These are phyloP conservation scores for Rhizoglyphus robini DNA, from an alignment of 1,140 invertebrate genomes.

Conservation along the genomic window DNA sequence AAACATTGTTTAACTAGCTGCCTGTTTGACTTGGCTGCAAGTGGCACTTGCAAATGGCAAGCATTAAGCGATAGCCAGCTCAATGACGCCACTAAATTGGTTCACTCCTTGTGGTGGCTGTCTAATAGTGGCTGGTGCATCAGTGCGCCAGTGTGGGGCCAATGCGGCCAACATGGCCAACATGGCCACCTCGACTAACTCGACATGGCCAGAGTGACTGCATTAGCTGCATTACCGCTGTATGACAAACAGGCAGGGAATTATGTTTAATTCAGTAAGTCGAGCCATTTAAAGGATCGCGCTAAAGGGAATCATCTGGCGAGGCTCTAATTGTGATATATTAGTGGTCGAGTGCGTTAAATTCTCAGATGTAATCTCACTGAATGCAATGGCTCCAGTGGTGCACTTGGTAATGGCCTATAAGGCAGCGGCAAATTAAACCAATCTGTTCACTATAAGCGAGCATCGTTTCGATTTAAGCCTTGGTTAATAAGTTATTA, in stretches of 20 bases:
- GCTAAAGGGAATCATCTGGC: background rate
- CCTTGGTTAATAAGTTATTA: too few relatives aligned
- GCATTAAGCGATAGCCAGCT: background rate
- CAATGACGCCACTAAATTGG: background rate
- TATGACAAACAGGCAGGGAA: background rate
- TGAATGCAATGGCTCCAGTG: too few relatives aligned
- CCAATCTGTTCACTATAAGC: too few relatives aligned
- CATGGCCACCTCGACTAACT: background rate
- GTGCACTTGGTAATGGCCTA: too few relatives aligned
- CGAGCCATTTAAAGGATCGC: background rate
- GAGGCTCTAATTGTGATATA: too few relatives aligned
- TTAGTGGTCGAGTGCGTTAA: too few relatives aligned
- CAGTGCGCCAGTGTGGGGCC: background rate
- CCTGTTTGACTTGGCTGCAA: background rate
- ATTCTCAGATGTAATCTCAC: too few relatives aligned
- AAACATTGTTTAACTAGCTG: slow-evolving; percentile 7
- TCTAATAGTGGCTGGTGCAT: background rate
- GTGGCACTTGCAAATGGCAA: background rate
- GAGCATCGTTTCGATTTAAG: too few relatives aligned
- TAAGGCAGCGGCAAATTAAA: too few relatives aligned
- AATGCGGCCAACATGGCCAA: too few relatives aligned
- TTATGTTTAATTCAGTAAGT: background rate
- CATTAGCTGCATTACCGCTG: background rate
- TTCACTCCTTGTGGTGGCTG: background rate
- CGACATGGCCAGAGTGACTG: background rate